Evolutionary conservation across 2,888 invertebrate genomes (phyloP).

Genomic region (Unio delphinus): DNA sequence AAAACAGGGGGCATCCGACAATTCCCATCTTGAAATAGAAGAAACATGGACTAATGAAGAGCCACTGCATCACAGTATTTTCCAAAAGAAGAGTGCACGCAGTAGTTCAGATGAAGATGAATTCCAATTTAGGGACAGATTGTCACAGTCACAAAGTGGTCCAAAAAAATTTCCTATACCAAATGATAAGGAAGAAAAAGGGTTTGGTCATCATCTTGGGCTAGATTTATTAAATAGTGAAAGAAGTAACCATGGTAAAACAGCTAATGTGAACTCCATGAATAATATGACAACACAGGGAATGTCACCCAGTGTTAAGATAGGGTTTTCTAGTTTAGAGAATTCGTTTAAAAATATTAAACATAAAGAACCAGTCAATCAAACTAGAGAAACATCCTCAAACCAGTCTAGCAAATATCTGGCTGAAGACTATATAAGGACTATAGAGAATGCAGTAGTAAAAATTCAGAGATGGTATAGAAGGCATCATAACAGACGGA

Average conservation of each 20-base stretch:
- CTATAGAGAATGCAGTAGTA: conserved; percentile 59
- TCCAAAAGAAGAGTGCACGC: conserved; percentile 49
- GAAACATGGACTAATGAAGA: conserved; percentile 27
- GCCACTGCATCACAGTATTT: conserved; percentile 51
- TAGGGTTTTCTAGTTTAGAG: conserved; percentile 63
- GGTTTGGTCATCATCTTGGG: conserved; percentile 5
- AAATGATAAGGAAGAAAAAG: conserved; percentile 13
- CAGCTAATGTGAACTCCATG: conserved; percentile 42
- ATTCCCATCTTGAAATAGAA: conserved; percentile 12
- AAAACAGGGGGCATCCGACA: neutral
- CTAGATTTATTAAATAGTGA: conserved; percentile 11
- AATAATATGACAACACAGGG: conserved; percentile 68
- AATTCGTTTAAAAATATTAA: conserved; percentile 70
- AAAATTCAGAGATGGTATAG: conserved; percentile 68
- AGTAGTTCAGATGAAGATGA: conserved; percentile 56
- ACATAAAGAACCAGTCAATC: conserved; percentile 68
- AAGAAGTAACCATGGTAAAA: conserved; percentile 11
- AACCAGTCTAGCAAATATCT: conserved; percentile 32
- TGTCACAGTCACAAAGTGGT: conserved; percentile 21
- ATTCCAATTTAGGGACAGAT: conserved; percentile 23
- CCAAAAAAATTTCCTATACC: conserved; percentile 10
- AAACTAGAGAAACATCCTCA: conserved; percentile 43
- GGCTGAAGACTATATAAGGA: conserved; percentile 62
- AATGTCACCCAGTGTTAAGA: conserved; percentile 57
- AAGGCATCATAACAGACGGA: conserved; percentile 36